Conservation (phyloP, 2,888 invertebrate genomes). For the Drosophila mercatorum region DNA sequence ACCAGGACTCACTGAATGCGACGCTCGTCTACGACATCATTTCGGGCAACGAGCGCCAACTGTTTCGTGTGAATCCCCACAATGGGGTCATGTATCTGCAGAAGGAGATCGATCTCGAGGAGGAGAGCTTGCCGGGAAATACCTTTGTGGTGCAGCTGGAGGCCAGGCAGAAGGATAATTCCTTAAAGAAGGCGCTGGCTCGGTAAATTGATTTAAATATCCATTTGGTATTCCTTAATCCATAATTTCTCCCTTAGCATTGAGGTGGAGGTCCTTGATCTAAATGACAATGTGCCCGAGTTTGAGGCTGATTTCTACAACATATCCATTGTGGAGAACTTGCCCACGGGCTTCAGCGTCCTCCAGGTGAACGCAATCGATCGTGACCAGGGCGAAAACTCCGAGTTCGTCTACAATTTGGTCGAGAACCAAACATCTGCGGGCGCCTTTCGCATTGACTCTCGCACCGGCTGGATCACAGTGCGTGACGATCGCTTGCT, state of each 20-base stretch:
- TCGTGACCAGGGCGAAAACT: slow-evolving; percentile 93
- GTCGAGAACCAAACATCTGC: slow-evolving; percentile 87
- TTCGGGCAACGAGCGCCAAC: slow-evolving; percentile 91
- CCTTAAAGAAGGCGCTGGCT: slow-evolving; percentile 90
- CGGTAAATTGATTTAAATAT: slow-evolving; percentile 59
- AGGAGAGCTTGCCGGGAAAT: slow-evolving; percentile 89
- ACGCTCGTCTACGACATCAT: slow-evolving; percentile 91
- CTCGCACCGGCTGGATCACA: slow-evolving; percentile 93
- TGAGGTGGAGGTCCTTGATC: slow-evolving; percentile 79
- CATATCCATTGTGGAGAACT: slow-evolving; percentile 95
- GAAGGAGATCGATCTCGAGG: slow-evolving; percentile 92
- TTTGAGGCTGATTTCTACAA: slow-evolving; percentile 96
- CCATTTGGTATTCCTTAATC: neutral
- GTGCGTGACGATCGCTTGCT: slow-evolving; percentile 90
- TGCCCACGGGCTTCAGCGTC: slow-evolving; percentile 90
- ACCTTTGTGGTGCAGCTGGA: slow-evolving; percentile 92
- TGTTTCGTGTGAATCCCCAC: slow-evolving; percentile 90
- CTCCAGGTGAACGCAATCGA: slow-evolving; percentile 89
- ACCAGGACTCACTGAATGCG: slow-evolving; percentile 92
- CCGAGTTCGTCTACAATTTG: slow-evolving; percentile 92
- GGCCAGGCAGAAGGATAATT: slow-evolving; percentile 91
- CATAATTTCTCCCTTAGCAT: slow-evolving; percentile 58
- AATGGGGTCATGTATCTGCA: slow-evolving; percentile 92
- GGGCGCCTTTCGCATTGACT: slow-evolving; percentile 92
- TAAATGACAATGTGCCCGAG: slow-evolving; percentile 93